These are phyloP conservation scores for Apodemus sylvaticus DNA, from an alignment of 2,113 vertebrate species.

Conservation along the genomic window DNA sequence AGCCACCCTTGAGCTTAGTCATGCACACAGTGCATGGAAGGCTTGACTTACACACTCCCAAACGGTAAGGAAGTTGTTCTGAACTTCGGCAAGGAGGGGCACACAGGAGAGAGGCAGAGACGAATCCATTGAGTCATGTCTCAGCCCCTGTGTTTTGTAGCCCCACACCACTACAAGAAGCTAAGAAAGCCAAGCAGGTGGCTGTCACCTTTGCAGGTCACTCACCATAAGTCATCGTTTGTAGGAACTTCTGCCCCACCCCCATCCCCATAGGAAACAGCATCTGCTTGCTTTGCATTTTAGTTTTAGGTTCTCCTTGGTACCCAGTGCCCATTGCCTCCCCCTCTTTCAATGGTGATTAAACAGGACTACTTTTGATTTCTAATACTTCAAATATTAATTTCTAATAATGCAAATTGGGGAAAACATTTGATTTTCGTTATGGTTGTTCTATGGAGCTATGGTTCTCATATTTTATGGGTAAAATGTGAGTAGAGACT, in stretches of 20 bases:
- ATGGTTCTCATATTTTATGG: not conserved
- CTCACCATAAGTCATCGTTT: not conserved
- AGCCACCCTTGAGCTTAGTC: not conserved
- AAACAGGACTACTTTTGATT: not conserved
- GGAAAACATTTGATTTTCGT: not conserved
- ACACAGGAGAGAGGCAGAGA: not conserved
- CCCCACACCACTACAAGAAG: not conserved
- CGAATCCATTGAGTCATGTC: not conserved
- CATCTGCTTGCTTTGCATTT: not conserved
- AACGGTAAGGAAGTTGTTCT: not conserved
- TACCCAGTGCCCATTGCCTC: not conserved
- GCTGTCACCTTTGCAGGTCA: not conserved
- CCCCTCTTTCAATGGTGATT: not conserved
- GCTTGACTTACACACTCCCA: not conserved
- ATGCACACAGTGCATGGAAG: not conserved
- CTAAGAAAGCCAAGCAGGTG: not conserved
- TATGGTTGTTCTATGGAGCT: not conserved
- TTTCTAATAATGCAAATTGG: not conserved
- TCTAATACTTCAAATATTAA: not conserved
- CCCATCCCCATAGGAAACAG: not conserved
- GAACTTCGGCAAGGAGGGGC: not conserved
- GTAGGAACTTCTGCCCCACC: not conserved
- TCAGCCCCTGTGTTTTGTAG: not conserved
- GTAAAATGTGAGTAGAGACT: not conserved
- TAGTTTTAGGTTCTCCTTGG: not conserved